phyloP scores from a whole-genome alignment of 2,113 vertebrate species.

The Osmerus eperlanus region DNA sequence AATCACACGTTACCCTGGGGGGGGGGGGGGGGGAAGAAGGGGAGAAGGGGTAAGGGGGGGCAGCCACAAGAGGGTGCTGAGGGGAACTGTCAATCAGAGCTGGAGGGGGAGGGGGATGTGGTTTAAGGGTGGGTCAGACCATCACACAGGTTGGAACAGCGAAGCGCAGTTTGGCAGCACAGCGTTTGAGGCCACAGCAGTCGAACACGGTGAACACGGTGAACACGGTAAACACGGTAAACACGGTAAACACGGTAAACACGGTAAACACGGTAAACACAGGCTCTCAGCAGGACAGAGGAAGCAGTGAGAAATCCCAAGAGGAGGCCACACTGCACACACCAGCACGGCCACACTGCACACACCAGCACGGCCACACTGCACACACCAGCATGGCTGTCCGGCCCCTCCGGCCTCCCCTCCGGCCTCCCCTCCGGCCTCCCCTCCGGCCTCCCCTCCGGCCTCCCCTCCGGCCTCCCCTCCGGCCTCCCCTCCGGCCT shows the following conservation, averaged over 20 bases:
- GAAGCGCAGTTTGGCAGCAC: conserved; percentile 60
- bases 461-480: too few species aligned
- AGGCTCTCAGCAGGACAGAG: conserved; percentile 4
- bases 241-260: too few species aligned
- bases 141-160: conserved; percentile 58
- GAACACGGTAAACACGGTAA: not conserved
- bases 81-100: conserved; percentile 50
- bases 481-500: too few species aligned
- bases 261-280: too few species aligned
- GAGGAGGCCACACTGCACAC: not conserved
- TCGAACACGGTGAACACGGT: not conserved
- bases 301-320: conserved; percentile 33
- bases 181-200: conserved; percentile 45
- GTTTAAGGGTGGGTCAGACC: conserved; percentile 37
- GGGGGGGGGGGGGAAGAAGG: too few species aligned
- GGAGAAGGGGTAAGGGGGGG: conserved; percentile 42
- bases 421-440: too few species aligned
- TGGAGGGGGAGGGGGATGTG: conserved; percentile 45
- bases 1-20: conserved; percentile 19
- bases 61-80: conserved; percentile 64
- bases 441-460: too few species aligned
- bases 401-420: too few species aligned
- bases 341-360: too few species aligned
- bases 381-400: not conserved
- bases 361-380: conserved; percentile 19